Conservation (phyloP, 2,113 vertebrate species). For the Bettongia penicillata region DNA sequence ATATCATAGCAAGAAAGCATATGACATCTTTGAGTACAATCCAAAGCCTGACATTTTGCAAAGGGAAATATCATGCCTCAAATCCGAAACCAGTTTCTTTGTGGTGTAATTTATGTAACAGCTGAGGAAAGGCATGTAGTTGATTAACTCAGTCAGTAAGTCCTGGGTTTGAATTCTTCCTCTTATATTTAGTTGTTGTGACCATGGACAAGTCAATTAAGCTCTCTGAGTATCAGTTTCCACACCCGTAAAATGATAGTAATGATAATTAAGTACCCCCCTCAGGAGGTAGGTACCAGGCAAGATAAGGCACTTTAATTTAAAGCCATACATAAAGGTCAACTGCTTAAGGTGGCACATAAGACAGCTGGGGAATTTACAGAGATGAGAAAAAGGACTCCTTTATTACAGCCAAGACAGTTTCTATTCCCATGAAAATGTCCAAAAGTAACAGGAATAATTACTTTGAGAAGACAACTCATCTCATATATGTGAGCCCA, state of each 20-base stretch:
- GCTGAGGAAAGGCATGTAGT: not conserved
- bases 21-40: conserved; percentile 53
- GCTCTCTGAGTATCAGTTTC: not conserved
- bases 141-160: not conserved
- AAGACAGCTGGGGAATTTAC: not conserved
- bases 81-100: not conserved
- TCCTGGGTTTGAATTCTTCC: not conserved
- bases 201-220: not conserved
- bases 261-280: not conserved
- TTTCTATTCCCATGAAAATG: not conserved
- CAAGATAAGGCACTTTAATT: not conserved
- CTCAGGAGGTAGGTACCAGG: not conserved
- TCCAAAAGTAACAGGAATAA: not conserved
- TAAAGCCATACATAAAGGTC: not conserved
- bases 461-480: not conserved
- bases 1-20: conserved; percentile 64
- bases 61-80: not conserved
- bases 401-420: not conserved
- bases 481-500: not conserved
- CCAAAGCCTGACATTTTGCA: conserved; percentile 54
- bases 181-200: not conserved
- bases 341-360: not conserved
- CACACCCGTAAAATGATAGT: not conserved
- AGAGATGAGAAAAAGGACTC: not conserved
- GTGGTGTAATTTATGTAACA: not conserved